A percentile compares a stretch with the other conserved stretches of the same genome.
phyloP scores from a whole-genome alignment of 2,797 vertebrate genomes.

The Sciurus vulgaris region DNA sequence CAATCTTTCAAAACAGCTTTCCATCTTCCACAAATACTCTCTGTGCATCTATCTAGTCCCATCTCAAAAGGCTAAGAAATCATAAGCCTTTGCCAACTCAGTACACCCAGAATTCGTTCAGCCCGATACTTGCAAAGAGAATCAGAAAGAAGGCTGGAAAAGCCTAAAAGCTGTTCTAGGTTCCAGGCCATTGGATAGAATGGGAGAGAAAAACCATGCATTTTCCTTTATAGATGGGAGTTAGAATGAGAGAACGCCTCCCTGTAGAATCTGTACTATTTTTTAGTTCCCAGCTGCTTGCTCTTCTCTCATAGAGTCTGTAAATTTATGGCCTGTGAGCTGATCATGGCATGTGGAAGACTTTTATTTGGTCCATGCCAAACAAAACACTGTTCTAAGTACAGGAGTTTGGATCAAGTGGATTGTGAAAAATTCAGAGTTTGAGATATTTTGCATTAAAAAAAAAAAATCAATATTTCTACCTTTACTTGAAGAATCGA shows the following conservation, averaged over 20 bases:
- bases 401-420: background rate
- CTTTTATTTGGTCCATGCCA: slow-evolving; percentile 34
- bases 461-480: slow-evolving; percentile 3
- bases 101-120: background rate
- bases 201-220: background rate
- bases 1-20: slow-evolving; percentile 25
- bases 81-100: background rate
- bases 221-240: slow-evolving; percentile 34
- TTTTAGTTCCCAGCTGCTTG: background rate
- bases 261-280: background rate
- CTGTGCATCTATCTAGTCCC: background rate
- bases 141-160: background rate
- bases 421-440: background rate
- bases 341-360: background rate
- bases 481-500: background rate
- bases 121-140: background rate
- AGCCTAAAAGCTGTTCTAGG: slow-evolving; percentile 20
- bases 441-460: background rate
- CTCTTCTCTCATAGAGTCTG: background rate
- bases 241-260: slow-evolving; percentile 32
- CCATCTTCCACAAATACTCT: background rate
- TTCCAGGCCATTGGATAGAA: background rate
- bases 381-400: background rate
- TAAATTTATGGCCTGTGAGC: background rate
- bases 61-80: slow-evolving; percentile 16